Conservation (phyloP, 2,113 vertebrate species). For the Girardinichthys multiradiatus region DNA sequence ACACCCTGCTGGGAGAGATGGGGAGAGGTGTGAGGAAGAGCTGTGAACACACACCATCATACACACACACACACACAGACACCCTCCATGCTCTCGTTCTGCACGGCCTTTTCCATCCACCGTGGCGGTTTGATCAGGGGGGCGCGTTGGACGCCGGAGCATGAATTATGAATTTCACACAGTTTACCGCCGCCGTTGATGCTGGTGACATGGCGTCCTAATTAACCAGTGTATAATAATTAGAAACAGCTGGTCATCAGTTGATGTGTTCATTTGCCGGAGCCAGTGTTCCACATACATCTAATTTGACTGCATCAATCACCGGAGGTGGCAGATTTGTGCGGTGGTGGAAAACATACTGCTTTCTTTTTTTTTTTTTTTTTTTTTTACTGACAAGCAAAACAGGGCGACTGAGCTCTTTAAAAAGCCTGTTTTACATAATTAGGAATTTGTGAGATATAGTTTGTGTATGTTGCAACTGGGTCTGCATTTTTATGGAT, state of each 20-base stretch:
- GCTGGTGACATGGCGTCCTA: slow-evolving; percentile 71
- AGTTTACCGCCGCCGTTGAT: slow-evolving; percentile 71
- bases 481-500: not conserved
- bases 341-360: slow-evolving; percentile 38
- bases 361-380: slow-evolving; percentile 10
- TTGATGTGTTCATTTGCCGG: slow-evolving; percentile 77
- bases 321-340: slow-evolving; percentile 61
- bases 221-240: slow-evolving; percentile 81
- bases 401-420: slow-evolving; percentile 15
- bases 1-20: slow-evolving; percentile 69
- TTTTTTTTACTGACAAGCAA: slow-evolving; percentile 25
- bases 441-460: not conserved
- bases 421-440: not conserved
- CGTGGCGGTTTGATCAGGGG: slow-evolving; percentile 46
- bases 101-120: slow-evolving; percentile 53
- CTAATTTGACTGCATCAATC: slow-evolving; percentile 78
- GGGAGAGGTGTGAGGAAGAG: slow-evolving; percentile 54
- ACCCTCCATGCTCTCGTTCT: slow-evolving; percentile 23
- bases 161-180: slow-evolving; percentile 79
- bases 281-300: slow-evolving; percentile 75
- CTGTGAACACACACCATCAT: slow-evolving; percentile 23
- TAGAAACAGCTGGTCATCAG: slow-evolving; percentile 82
- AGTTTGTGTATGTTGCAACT: not conserved
- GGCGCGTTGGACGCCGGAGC: slow-evolving; percentile 59
- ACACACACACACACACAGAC: slow-evolving; percentile 31